A percentile compares a stretch with the other conserved stretches of the same genome.
These are phyloP conservation scores for Takifugu flavidus DNA, from an alignment of 2,113 vertebrate species.

Conservation along the genomic window DNA sequence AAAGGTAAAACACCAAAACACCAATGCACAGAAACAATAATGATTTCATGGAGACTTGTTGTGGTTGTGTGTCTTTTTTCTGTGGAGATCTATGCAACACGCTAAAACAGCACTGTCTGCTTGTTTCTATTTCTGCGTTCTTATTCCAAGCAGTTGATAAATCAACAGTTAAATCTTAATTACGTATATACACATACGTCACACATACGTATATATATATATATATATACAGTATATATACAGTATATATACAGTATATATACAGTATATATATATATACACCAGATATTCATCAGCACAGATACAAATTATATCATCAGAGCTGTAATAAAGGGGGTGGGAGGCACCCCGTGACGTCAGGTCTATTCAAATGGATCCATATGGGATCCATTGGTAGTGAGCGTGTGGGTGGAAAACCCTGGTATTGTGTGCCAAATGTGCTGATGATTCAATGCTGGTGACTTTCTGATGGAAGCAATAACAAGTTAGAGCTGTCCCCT, in stretches of 20 bases:
- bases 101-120: too few relatives aligned
- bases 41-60: too few relatives aligned
- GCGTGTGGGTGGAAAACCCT: conserved; percentile 37
- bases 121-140: neutral
- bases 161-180: neutral
- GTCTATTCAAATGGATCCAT: conserved; percentile 27
- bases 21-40: neutral
- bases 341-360: conserved; percentile 34
- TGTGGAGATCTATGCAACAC: too few relatives aligned
- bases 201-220: too few relatives aligned
- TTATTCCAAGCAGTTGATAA: neutral
- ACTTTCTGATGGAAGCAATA: conserved; percentile 21
- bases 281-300: neutral
- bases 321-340: conserved; percentile 8
- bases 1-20: neutral
- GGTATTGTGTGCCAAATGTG: conserved; percentile 30
- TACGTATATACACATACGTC: too few relatives aligned
- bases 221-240: too few relatives aligned
- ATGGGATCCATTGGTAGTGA: conserved; percentile 21
- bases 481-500: conserved; percentile 22
- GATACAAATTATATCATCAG: conserved; percentile 12
- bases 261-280: neutral
- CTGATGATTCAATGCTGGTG: conserved; percentile 52
- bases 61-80: too few relatives aligned
- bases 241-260: too few relatives aligned